A percentile compares a stretch with the other conserved stretches of the same genome.
These are phyloP conservation scores for Mormoops blainvillei DNA, from an alignment of 2,113 vertebrate species.

Conservation along the genomic window DNA sequence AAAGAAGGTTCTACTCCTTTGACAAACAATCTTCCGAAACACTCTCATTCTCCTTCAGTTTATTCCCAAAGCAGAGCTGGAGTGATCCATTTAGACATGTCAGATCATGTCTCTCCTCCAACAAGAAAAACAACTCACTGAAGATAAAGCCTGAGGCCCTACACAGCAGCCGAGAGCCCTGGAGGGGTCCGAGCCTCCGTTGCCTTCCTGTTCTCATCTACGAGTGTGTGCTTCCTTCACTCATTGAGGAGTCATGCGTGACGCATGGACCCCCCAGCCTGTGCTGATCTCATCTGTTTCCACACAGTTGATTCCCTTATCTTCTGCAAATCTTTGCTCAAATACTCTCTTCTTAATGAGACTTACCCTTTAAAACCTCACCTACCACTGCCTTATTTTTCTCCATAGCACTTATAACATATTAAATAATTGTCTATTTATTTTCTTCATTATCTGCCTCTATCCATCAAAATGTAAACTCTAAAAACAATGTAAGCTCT, in stretches of 20 bases:
- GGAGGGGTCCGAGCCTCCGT: too few species aligned
- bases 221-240: fast-evolving
- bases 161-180: neutral
- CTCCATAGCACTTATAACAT: neutral
- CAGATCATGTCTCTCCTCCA: neutral
- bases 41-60: neutral
- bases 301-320: neutral
- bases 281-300: neutral
- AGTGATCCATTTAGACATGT: neutral
- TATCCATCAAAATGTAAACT: neutral
- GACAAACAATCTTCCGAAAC: neutral
- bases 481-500: neutral
- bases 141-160: neutral
- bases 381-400: neutral
- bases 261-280: too few species aligned
- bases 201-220: neutral
- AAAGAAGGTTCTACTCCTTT: neutral
- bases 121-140: neutral
- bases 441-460: neutral
- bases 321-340: neutral
- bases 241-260: neutral
- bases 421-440: neutral
- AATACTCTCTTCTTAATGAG: neutral
- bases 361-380: neutral
- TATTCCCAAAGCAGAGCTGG: neutral